Evolutionary conservation across 1,140 invertebrate genomes (phyloP).

Genomic region (Drosophila parabipectinata): DNA sequence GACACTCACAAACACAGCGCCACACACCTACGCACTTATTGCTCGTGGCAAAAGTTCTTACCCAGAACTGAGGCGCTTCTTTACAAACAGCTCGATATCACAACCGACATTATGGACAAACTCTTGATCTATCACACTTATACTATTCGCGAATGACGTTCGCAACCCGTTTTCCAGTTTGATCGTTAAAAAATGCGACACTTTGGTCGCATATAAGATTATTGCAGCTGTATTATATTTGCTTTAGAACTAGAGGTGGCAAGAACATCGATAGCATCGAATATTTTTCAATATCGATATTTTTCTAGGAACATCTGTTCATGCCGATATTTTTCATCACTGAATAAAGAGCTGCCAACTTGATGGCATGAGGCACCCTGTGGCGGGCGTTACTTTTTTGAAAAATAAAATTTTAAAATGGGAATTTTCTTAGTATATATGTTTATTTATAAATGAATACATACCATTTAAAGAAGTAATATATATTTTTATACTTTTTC

Average conservation of each 20-base stretch:
- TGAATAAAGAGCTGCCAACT: background rate
- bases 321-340: background rate
- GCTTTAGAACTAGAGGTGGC: no score
- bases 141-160: constrained; percentile 57
- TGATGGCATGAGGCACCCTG: background rate
- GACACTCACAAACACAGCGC: constrained; percentile 24
- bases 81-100: constrained; percentile 78
- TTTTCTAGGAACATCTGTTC: no score
- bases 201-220: background rate
- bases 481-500: no score
- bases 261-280: no score
- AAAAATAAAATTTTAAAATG: no score
- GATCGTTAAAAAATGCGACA: constrained; percentile 67
- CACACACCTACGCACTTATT: constrained; percentile 46
- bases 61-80: constrained; percentile 70
- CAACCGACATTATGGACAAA: constrained; percentile 81
- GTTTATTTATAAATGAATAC: no score
- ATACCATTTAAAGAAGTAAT: no score
- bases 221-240: no score
- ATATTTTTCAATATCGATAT: no score
- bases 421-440: no score
- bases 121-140: constrained; percentile 78
- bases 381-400: background rate
- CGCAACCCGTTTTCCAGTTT: constrained; percentile 72
- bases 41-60: constrained; percentile 70